Percentiles rank a stretch among this genome's conserved stretches.
These are phyloP conservation scores for Craseonycteris thonglongyai DNA, from an alignment of 2,113 vertebrate species.

Conservation along the genomic window DNA sequence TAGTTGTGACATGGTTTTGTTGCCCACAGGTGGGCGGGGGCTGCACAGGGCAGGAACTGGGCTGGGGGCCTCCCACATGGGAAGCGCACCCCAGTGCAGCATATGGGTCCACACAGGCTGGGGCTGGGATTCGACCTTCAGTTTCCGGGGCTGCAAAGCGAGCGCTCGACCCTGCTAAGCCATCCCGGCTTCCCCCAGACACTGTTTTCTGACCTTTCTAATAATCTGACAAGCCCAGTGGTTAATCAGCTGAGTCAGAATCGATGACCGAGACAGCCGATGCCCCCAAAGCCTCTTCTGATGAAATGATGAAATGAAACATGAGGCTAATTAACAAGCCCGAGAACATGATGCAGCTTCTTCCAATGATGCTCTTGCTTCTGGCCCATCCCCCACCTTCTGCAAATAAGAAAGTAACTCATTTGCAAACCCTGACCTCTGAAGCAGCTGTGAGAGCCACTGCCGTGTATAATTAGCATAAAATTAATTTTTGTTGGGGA, in stretches of 20 bases:
- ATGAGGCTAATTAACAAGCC: slow-evolving; percentile 75
- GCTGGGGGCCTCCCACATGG: no score
- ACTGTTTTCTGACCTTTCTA: slow-evolving; percentile 54
- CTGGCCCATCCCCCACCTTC: slow-evolving; percentile 68
- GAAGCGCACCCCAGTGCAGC: no score
- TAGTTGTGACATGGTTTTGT: no score
- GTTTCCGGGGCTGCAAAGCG: no score
- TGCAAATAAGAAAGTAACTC: slow-evolving; percentile 74
- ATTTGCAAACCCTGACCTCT: slow-evolving; percentile 72
- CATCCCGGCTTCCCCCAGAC: no score
- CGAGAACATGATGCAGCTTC: slow-evolving; percentile 71
- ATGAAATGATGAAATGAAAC: slow-evolving; percentile 74
- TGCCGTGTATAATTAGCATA: slow-evolving; percentile 76
- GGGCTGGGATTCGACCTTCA: no score
- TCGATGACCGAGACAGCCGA: slow-evolving; percentile 73
- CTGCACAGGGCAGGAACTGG: no score
- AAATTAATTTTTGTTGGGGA: slow-evolving; percentile 76
- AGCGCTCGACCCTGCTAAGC: no score
- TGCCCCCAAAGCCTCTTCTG: slow-evolving; percentile 75
- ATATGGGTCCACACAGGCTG: no score
- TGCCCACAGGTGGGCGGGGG: no score
- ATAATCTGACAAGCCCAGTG: slow-evolving; percentile 46
- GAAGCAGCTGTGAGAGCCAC: slow-evolving; percentile 71
- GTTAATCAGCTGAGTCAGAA: slow-evolving; percentile 67
- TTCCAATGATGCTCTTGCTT: slow-evolving; percentile 71